A percentile compares a stretch with the other conserved stretches of the same genome.
phyloP scores from a whole-genome alignment of 23 tunicate genomes.

The Ciona savignyi region DNA sequence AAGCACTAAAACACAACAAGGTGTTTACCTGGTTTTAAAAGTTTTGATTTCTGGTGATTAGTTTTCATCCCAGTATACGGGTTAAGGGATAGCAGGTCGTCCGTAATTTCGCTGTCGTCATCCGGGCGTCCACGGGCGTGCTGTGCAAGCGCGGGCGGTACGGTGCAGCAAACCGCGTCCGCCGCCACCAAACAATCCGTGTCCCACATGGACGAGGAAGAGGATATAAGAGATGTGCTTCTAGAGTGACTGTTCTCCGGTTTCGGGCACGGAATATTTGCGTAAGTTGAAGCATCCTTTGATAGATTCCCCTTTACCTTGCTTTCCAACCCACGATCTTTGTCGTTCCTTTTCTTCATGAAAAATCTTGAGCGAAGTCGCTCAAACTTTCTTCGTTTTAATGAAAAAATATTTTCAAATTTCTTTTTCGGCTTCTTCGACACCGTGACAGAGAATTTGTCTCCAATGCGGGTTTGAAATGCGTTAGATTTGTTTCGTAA shows the following conservation, averaged over 20 bases:
- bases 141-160: slow-evolving; percentile 33
- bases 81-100: slow-evolving; percentile 16
- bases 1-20: too few species aligned
- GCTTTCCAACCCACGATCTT: background rate
- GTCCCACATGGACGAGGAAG: slow-evolving; percentile 60
- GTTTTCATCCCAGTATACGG: slow-evolving; percentile 1
- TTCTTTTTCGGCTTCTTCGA: background rate
- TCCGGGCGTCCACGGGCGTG: slow-evolving; percentile 22
- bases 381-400: background rate
- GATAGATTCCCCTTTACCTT: background rate
- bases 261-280: background rate
- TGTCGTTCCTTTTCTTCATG: background rate
- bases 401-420: background rate
- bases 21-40: background rate
- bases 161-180: slow-evolving; percentile 38
- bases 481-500: background rate
- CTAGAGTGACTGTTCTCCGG: slow-evolving; percentile 7
- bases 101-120: slow-evolving; percentile 28
- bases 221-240: slow-evolving; percentile 17
- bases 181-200: slow-evolving; percentile 79
- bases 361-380: background rate
- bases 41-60: background rate
- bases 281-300: background rate
- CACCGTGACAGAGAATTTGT: background rate
- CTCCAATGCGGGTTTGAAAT: background rate